These are phyloP conservation scores for Chironomus striatipennis DNA, from an alignment of 1,140 invertebrate genomes.

Conservation along the genomic window DNA sequence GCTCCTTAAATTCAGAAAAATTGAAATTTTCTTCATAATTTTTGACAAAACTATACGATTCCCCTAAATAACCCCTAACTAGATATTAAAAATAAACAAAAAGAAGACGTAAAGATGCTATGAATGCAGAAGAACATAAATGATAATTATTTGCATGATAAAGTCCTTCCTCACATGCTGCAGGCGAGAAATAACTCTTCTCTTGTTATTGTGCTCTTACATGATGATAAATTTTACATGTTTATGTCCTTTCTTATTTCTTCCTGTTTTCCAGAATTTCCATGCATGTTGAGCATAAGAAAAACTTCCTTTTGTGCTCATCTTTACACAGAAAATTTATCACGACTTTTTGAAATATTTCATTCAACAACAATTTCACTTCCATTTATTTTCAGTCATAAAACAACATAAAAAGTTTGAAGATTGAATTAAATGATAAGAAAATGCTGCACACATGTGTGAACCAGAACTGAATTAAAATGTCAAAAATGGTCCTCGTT, in stretches of 20 bases:
- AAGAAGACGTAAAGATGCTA: background rate
- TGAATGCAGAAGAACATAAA: background rate
- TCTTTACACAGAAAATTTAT: background rate
- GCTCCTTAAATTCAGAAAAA: too few species aligned
- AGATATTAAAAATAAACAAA: background rate
- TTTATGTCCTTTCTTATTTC: background rate
- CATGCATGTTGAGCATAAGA: background rate
- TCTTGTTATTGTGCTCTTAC: background rate
- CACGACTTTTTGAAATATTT: slow-evolving; percentile 13
- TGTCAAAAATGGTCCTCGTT: background rate
- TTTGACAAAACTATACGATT: background rate
- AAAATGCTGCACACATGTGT: background rate
- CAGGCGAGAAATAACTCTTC: background rate
- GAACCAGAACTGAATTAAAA: background rate
- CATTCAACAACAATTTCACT: slow-evolving; percentile 1
- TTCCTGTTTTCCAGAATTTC: background rate
- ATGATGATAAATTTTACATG: background rate
- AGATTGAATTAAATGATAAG: slow-evolving; percentile 3
- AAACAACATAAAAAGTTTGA: background rate
- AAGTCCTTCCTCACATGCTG: background rate
- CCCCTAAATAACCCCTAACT: background rate
- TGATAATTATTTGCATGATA: slow-evolving; percentile 3
- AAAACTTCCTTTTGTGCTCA: background rate
- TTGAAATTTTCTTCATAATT: background rate
- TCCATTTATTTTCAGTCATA: background rate